Evolutionary conservation across 2,888 invertebrate genomes (phyloP), one percentile per base, ranked within the genome.

Genomic region (Nasonia oneida): DNA sequence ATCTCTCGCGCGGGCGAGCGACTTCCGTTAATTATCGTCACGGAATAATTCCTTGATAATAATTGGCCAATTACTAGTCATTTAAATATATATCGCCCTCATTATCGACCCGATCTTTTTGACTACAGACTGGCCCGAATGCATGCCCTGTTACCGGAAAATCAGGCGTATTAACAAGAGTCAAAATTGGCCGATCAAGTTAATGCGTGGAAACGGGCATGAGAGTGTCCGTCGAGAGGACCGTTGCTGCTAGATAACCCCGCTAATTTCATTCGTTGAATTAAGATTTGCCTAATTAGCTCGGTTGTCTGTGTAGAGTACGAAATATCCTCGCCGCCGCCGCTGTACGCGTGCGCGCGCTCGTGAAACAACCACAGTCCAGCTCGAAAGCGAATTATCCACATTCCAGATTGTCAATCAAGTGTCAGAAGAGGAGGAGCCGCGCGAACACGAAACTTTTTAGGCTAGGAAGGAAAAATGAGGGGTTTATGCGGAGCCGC

Each of bases 281-380:
- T 67, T 67, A 67, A 33, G 67, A 67, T 67, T 67, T 23, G 67
- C 15, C 67, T 33, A 67, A 67, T 67, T 67, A 33, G 67, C 67
- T 14, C 33, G 29, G 33, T 15, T 61, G 18, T 8, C 57, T 61
- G n/a, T 61, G 2, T 61, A 4, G 23, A 61, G n/a, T 18, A 8
- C 23, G n/a, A 4, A 61, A 61, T 61, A 61, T 23, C n/a, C 57
- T 61, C 6, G 23, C n/a, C n/a, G 10, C 57, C 15, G 15, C 57
- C 18, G 57, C 57, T n/a, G 23, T 5, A 42, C 10, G 12, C 10
- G 42, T 1, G 29, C 3, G 6, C 12, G 29, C 29, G 64, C 29
- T 29, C 64, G 29, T 4, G 64, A 12, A 64, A 29, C 64, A 29
- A 12, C 12, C 14, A 29, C 14, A 64, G 64, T 23, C 18, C 61